These are phyloP conservation scores for Oscheius sp. DNA, from an alignment of 1,140 invertebrate species.

Conservation along the genomic window DNA sequence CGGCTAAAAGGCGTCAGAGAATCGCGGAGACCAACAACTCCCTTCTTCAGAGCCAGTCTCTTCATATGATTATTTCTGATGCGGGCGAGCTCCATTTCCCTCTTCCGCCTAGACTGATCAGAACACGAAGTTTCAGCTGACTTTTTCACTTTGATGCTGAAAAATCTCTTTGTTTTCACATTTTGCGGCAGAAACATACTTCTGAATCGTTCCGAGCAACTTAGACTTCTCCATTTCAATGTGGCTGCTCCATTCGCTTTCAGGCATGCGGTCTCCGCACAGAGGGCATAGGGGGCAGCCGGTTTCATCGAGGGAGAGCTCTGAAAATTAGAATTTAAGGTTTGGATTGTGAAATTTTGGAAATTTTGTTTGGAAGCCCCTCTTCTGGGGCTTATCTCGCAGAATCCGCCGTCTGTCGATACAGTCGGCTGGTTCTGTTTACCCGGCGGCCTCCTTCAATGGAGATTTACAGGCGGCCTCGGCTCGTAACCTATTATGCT, in stretches of 20 bases:
- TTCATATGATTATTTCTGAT: conserved; percentile 9
- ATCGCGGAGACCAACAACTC: conserved; percentile 13
- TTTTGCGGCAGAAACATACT: background rate
- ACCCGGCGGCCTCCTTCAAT: conserved; percentile 4
- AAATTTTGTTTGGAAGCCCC: no score
- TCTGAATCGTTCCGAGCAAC: background rate
- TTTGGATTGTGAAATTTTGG: no score
- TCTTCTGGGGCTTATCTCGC: no score
- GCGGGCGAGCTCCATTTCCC: background rate
- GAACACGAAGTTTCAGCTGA: background rate
- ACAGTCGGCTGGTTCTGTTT: conserved; percentile 10
- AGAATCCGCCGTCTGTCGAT: background rate
- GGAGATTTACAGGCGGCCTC: conserved; percentile 17
- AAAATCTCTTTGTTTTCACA: background rate
- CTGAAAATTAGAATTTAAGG: no score
- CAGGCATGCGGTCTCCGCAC: background rate
- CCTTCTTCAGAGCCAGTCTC: background rate
- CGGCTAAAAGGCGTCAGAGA: conserved; percentile 14
- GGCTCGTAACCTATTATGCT: conserved; percentile 16
- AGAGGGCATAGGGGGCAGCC: conserved; percentile 8
- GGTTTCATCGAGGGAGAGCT: conserved; percentile 1
- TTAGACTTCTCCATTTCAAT: background rate
- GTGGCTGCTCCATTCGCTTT: background rate
- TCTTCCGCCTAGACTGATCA: background rate
- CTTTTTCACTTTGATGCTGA: background rate